These are phyloP conservation scores for Carassius gibelio DNA, from an alignment of 2,113 vertebrate species.

Conservation along the genomic window DNA sequence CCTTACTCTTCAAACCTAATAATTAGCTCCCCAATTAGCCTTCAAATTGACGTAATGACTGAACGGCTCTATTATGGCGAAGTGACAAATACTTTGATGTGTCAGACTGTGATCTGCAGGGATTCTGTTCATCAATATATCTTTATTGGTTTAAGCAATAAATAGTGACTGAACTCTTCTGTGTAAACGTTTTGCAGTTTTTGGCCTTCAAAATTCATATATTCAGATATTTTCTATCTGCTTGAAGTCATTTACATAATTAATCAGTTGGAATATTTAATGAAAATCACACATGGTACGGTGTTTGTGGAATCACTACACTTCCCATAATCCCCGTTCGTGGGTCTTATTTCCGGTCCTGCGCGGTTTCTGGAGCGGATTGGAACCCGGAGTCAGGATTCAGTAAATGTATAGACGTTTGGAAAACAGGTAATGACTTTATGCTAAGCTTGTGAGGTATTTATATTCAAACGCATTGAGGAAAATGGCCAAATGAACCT, in stretches of 20 bases:
- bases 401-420: conserved; percentile 78
- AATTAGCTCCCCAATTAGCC: conserved; percentile 4
- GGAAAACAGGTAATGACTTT: conserved; percentile 74
- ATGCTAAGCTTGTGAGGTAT: background rate
- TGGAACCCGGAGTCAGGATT: conserved; percentile 98
- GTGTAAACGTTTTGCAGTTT: background rate
- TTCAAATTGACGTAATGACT: conserved; percentile 24
- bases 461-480: background rate
- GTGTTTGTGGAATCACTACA: conserved; percentile 71
- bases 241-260: background rate
- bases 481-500: background rate
- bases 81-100: background rate
- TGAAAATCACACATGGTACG: background rate
- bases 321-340: conserved; percentile 74
- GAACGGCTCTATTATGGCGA: background rate
- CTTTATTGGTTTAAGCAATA: conserved; percentile 72
- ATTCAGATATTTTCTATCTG: background rate
- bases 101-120: conserved; percentile 60
- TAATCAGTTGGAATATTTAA: background rate
- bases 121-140: conserved; percentile 65
- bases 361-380: conserved; percentile 98
- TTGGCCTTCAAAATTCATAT: background rate
- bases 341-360: conserved; percentile 84
- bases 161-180: conserved; percentile 65
- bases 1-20: background rate